Base-by-base conservation (phyloP, 2,113 vertebrate genomes). In the Talpa occidentalis region DNA sequence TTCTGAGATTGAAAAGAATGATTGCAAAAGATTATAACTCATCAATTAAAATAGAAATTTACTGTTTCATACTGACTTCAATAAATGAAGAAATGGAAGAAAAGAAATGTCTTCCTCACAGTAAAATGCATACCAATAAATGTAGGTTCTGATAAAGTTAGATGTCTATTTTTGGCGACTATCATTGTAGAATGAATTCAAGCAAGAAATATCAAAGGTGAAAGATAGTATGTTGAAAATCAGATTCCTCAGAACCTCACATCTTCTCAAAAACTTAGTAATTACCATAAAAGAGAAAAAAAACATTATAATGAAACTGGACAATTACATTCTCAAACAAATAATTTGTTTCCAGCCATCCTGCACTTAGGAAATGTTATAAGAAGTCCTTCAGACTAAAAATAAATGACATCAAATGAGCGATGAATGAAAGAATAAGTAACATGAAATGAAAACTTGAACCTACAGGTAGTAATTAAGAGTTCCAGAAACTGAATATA, bases 361-460 rank as follows among this genome's bases (percentile, higher is more conserved):
- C 12, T 42, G 16, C 28, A 80, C 82, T 89, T 4, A 90, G 81
- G 67, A 91, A 85, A 89, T 30, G 60, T 15, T 70, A 56, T 35
- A 88, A 87, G 72, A 78, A 64, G 7, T 64, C 52, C 60, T 90
- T 80, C 21, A 69, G 52, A 88, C 37, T 90, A 92, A 95, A 93
- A 92, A 74, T 52, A 80, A 90, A 69, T 88, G 30, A 69, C 66
- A 88, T 94, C 69, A 88, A 66, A 67, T 19, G 52, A 54, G 6
- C 52, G 19, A 21, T 54, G 52, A 54, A 54, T 54, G 52, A 54
- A 92, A 95, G 92, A 92, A 67, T 49, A 83, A 90, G 62, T 88
- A 24, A 62, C 66, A 88, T 93, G 54, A 83, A 59, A 67, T n/a
- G 42, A 67, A 91, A 88, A 69, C 17, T 3, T 67, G 54, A 87